A percentile compares a stretch with the other conserved stretches of the same genome.
Conservation (phyloP, 30 jellyfish, hydroid and myxozoan species). For the Hydractinia symbiolongicarpus region DNA sequence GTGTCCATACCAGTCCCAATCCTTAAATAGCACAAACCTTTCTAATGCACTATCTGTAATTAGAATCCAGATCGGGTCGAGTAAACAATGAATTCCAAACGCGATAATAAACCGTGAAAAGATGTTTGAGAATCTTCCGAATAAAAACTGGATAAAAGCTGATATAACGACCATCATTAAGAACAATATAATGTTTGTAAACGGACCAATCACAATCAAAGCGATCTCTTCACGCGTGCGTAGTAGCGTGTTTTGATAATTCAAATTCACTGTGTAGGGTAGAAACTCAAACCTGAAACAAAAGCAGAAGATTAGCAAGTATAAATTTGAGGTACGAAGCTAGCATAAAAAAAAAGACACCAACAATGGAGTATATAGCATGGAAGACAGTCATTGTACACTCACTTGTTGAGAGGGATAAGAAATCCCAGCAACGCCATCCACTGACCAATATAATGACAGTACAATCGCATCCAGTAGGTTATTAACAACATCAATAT, state of each 20-base stretch:
- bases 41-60: slow-evolving; percentile 68
- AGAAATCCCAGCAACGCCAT: slow-evolving; percentile 39
- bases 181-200: slow-evolving; percentile 55
- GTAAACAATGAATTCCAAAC: slow-evolving; percentile 69
- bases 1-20: no score
- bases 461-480: slow-evolving; percentile 75
- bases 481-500: slow-evolving; percentile 54
- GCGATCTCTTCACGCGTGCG: slow-evolving; percentile 90
- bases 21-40: slow-evolving; percentile 23
- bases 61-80: slow-evolving; percentile 86
- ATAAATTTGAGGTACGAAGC: background rate
- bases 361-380: background rate
- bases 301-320: background rate
- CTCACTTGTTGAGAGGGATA: slow-evolving; percentile 76
- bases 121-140: slow-evolving; percentile 65
- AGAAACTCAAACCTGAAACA: slow-evolving; percentile 66
- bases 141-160: slow-evolving; percentile 62
- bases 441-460: slow-evolving; percentile 92
- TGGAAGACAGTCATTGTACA: no score
- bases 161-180: slow-evolving; percentile 52
- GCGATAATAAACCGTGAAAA: slow-evolving; percentile 78
- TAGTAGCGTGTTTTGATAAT: slow-evolving; percentile 72
- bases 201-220: slow-evolving; percentile 80
- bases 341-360: background rate
- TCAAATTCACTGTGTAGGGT: slow-evolving; percentile 83